Conservation (phyloP, 2,888 invertebrate genomes). For the Melanostoma mellinum region DNA sequence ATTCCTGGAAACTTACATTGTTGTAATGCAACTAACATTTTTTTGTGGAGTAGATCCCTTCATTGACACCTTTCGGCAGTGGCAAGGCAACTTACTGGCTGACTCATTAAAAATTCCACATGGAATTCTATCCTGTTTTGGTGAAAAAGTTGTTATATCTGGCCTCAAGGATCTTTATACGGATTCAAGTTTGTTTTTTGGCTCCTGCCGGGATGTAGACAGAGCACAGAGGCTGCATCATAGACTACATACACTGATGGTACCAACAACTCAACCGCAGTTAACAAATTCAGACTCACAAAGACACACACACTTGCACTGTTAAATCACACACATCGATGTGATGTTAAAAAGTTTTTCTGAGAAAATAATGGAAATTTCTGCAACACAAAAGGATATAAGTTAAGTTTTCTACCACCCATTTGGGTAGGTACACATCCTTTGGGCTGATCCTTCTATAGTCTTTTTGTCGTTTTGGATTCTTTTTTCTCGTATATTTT, state of each 20-base stretch:
- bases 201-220: conserved; percentile 29
- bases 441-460: conserved; percentile 38
- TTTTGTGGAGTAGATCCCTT: conserved; percentile 1
- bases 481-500: conserved; percentile 29
- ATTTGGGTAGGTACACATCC: conserved; percentile 51
- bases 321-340: not conserved
- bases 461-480: conserved; percentile 49
- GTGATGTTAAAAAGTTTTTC: conserved; percentile 43
- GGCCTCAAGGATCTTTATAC: conserved; percentile 52
- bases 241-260: conserved; percentile 5
- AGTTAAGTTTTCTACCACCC: conserved; percentile 62
- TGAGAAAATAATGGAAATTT: conserved; percentile 69
- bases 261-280: conserved; percentile 61
- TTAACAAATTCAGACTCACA: conserved; percentile 43
- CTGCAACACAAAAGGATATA: conserved; percentile 72
- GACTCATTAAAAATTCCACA: conserved; percentile 67
- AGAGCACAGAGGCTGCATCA: conserved; percentile 39
- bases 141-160: conserved; percentile 55
- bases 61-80: conserved; percentile 51
- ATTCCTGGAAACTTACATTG: conserved; percentile 22
- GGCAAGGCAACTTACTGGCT: conserved; percentile 45
- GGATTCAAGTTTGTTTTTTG: conserved; percentile 46
- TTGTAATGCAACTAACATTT: conserved; percentile 16
- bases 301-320: not conserved
- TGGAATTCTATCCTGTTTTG: conserved; percentile 38